phyloP scores from a whole-genome alignment of 2,888 invertebrate genomes.

The Leucania comma region DNA sequence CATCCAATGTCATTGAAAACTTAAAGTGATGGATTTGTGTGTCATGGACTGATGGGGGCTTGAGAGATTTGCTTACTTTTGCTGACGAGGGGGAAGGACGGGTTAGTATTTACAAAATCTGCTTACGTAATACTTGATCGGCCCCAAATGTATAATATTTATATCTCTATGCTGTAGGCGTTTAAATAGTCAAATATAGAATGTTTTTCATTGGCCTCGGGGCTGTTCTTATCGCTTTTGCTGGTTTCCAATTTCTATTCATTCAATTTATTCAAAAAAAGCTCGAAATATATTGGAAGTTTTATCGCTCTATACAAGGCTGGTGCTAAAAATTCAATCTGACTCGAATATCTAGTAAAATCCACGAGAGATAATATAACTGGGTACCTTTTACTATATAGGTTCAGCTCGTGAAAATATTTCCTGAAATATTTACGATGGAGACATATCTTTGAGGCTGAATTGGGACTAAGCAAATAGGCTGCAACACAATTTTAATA shows the following conservation, averaged over 20 bases:
- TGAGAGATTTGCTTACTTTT: too few species aligned
- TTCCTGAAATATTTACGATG: slow-evolving; percentile 6
- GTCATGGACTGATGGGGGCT: too few species aligned
- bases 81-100: too few species aligned
- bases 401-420: slow-evolving; percentile 6
- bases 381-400: slow-evolving; percentile 22
- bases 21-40: too few species aligned
- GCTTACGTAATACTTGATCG: too few species aligned
- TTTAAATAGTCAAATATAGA: slow-evolving; percentile 21
- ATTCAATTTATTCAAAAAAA: slow-evolving; percentile 46
- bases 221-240: slow-evolving; percentile 23
- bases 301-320: slow-evolving; percentile 22
- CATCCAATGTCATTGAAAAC: too few species aligned
- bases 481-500: too few species aligned
- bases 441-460: neutral
- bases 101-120: too few species aligned
- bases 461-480: neutral
- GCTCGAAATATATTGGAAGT: slow-evolving; percentile 46
- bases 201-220: slow-evolving; percentile 32
- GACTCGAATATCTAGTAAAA: slow-evolving; percentile 36
- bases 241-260: slow-evolving; percentile 31
- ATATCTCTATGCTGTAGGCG: neutral
- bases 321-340: slow-evolving; percentile 47
- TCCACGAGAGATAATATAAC: slow-evolving; percentile 31
- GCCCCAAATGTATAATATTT: too few species aligned